Evolutionary conservation across 2,797 vertebrate genomes (phyloP).

Genomic region (Falco novaeseelandiae): DNA sequence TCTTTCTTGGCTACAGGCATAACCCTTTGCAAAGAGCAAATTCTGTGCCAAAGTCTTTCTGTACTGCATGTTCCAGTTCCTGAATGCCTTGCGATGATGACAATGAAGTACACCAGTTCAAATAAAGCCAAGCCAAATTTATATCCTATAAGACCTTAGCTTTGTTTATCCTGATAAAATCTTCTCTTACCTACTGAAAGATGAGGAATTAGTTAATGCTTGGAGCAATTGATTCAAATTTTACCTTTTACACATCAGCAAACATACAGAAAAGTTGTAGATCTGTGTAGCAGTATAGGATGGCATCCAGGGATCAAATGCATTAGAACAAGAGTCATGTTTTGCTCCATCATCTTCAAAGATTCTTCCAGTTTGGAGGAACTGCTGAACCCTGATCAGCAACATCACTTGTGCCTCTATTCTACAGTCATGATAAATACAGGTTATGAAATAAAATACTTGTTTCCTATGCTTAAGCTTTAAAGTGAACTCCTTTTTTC

Average conservation of each 20-base stretch:
- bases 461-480: background rate
- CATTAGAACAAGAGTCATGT: fast-evolving
- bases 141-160: background rate
- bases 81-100: background rate
- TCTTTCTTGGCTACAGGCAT: background rate
- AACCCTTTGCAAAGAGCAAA: background rate
- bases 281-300: background rate
- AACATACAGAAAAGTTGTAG: background rate
- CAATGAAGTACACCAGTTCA: background rate
- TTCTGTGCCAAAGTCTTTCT: background rate
- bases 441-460: background rate
- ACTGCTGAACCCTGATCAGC: background rate
- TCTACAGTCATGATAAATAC: background rate
- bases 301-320: background rate
- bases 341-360: background rate
- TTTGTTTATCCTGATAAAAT: background rate
- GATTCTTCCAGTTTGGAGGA: background rate
- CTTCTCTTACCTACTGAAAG: background rate
- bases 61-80: background rate
- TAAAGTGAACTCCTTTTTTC: background rate
- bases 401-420: background rate
- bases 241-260: background rate
- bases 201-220: background rate
- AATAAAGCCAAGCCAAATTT: background rate
- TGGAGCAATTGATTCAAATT: background rate